phyloP scores from a whole-genome alignment of 2,888 invertebrate genomes.

The Adineta ricciae region DNA sequence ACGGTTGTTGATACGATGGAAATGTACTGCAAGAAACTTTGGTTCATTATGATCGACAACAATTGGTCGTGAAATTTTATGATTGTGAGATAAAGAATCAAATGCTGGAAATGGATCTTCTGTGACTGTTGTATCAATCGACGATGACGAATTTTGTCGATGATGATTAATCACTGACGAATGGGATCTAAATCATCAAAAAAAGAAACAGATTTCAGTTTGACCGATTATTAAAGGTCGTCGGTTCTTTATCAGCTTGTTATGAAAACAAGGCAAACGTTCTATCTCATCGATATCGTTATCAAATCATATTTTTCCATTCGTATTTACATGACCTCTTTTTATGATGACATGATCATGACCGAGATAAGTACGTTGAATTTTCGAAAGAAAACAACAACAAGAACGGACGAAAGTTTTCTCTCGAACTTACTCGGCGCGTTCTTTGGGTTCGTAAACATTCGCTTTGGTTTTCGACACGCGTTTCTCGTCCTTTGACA shows the following conservation, averaged over 20 bases:
- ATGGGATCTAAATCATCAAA: neutral
- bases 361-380: too few species aligned
- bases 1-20: neutral
- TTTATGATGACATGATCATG: too few species aligned
- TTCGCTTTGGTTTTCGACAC: neutral
- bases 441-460: neutral
- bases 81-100: conserved; percentile 6
- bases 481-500: conserved; percentile 37
- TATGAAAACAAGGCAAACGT: too few species aligned
- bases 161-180: neutral
- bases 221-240: too few species aligned
- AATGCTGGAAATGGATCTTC: neutral
- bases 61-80: neutral
- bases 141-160: neutral
- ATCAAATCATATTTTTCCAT: too few species aligned
- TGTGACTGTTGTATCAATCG: neutral
- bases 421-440: neutral
- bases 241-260: too few species aligned
- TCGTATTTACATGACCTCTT: too few species aligned
- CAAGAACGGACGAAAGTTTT: too few species aligned
- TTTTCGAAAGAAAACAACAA: too few species aligned
- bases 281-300: too few species aligned
- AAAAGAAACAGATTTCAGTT: too few species aligned
- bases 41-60: too few species aligned
- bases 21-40: neutral